Evolutionary conservation across 2,797 vertebrate species (phyloP), one percentile per base, ranked within the genome.

Genomic region (Taenioides sp.): DNA sequence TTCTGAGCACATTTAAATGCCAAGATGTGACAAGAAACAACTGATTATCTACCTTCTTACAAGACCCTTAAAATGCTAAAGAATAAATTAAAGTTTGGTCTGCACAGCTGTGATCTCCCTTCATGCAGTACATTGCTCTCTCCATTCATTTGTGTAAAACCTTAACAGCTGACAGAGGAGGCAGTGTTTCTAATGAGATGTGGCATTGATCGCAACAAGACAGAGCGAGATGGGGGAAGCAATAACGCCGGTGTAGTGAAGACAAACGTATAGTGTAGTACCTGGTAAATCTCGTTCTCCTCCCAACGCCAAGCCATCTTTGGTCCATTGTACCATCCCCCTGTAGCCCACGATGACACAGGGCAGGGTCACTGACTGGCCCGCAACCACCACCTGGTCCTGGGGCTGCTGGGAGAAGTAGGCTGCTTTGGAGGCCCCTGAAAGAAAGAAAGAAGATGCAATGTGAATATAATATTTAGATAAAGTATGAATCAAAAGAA

Each of bases 241-340:
- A 65, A 81, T 80, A 77, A 81, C 75, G 50, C 75, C 55, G 57
- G 65, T 52, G 63, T 65, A 65, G 63, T 47, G 63, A 22, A 65
- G 63, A 65, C 63, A 65, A 65, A 65, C 43, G 23, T 18, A 57
- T 25, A 7, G 54, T 23, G 9, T 23, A 57, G 23, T 93, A 97
- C 96, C 96, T 84, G 95, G 96, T 74, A 97, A 90, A 78, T 96
- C 95, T 88, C 96, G 86, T 82, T 97, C 95, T 63, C 95, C 96
- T 3, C 96, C 96, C 58, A 97, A 89, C 0, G 96, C 96, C 83
- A 97, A 88, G 37, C 96, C 96, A 22, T 97, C 96, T 94, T 96
- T 97, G 73, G 96, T 97, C 96, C 96, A 97, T 74, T 97, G 96
- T 67, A 97, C 96, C 91, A 96, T 95, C 49, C 95, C 95, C 62